These are phyloP conservation scores for Scaptomyza polygonia DNA, from an alignment of 2,888 invertebrate species.

Conservation along the genomic window DNA sequence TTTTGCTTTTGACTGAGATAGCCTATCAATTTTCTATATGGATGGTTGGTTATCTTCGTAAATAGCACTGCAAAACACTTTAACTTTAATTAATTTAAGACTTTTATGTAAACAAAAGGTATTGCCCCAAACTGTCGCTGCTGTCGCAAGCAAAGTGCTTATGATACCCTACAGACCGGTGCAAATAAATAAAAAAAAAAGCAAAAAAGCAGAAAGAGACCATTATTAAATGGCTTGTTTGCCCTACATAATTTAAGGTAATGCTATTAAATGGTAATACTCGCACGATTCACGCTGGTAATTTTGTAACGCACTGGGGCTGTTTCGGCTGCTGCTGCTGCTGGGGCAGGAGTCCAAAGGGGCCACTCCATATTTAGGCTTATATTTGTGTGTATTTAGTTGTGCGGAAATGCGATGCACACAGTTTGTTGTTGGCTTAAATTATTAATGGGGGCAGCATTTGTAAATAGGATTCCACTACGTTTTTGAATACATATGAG, in stretches of 20 bases:
- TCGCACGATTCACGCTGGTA: conserved; percentile 55
- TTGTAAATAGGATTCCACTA: conserved; percentile 39
- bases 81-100: neutral
- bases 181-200: neutral
- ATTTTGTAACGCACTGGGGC: conserved; percentile 4
- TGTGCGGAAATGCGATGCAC: conserved; percentile 50
- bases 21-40: neutral
- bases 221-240: conserved; percentile 46
- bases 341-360: neutral
- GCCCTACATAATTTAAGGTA: conserved; percentile 63
- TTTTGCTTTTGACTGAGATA: neutral
- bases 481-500: conserved; percentile 22
- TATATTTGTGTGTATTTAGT: conserved; percentile 54
- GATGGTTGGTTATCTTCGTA: neutral
- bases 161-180: conserved; percentile 19
- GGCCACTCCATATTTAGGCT: conserved; percentile 13
- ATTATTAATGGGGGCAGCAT: conserved; percentile 60
- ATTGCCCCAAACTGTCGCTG: neutral
- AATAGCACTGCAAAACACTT: neutral
- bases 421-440: conserved; percentile 62
- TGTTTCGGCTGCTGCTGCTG: neutral
- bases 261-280: conserved; percentile 67
- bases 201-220: neutral
- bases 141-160: neutral
- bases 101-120: neutral